These are phyloP conservation scores for Bimastos eiseni DNA, from an alignment of 2,888 invertebrate species.

Conservation along the genomic window DNA sequence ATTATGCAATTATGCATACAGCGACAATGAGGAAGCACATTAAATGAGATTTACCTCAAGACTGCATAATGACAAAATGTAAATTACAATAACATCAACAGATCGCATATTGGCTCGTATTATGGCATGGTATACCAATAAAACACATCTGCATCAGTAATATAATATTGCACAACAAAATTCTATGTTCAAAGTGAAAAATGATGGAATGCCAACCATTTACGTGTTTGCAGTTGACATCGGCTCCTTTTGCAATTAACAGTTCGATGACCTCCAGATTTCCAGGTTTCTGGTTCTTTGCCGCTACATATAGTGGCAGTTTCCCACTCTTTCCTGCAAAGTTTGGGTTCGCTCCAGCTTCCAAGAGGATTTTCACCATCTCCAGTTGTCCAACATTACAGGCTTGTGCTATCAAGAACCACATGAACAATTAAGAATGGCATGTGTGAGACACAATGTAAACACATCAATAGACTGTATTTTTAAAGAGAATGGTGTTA, in stretches of 20 bases:
- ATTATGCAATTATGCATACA: neutral
- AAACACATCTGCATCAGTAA: too few species aligned
- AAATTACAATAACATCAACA: neutral
- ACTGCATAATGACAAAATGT: neutral
- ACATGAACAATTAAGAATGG: neutral
- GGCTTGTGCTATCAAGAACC: neutral
- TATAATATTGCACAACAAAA: neutral
- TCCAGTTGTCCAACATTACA: neutral
- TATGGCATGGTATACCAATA: neutral
- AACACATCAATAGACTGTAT: neutral
- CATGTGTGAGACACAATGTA: neutral
- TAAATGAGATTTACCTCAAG: neutral
- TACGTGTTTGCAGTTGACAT: constrained; percentile 32
- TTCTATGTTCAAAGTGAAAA: neutral
- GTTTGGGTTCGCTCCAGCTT: constrained; percentile 37
- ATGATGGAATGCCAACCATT: constrained; percentile 30
- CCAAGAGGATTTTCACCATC: constrained; percentile 30
- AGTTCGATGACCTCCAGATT: constrained; percentile 33
- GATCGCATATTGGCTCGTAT: neutral
- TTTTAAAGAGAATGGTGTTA: neutral
- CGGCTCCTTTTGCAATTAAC: constrained; percentile 31
- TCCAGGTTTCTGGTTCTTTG: constrained; percentile 26
- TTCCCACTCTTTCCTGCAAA: constrained; percentile 32
- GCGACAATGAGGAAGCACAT: neutral
- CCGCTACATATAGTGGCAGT: constrained; percentile 36